These are phyloP conservation scores for Myiozetetes cayanensis DNA, from an alignment of 2,113 vertebrate species.

Conservation along the genomic window DNA sequence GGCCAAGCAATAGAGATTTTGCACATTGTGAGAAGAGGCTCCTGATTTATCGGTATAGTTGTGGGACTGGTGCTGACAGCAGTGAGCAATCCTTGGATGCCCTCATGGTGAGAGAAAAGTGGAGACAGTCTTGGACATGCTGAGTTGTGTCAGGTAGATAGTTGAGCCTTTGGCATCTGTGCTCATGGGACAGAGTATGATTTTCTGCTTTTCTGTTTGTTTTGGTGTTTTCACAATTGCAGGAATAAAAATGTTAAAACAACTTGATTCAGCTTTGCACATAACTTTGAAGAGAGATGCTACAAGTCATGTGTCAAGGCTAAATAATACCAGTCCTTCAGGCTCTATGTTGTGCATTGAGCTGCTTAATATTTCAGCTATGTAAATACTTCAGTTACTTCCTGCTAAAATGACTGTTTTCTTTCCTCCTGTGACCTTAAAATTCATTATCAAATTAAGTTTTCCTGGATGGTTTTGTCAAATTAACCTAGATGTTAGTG, in stretches of 20 bases:
- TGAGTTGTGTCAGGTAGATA: background rate
- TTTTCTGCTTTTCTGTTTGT: background rate
- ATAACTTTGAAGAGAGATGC: background rate
- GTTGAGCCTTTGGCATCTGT: background rate
- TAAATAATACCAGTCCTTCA: background rate
- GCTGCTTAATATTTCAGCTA: background rate
- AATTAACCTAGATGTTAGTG: background rate
- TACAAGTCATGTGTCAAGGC: background rate
- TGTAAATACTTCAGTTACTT: background rate
- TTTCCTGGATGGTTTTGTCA: background rate
- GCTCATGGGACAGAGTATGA: background rate
- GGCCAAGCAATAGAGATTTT: background rate
- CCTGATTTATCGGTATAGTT: background rate
- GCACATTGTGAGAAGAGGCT: background rate
- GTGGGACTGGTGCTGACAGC: background rate
- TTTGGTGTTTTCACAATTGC: background rate
- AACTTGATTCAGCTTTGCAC: background rate
- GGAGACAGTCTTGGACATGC: background rate
- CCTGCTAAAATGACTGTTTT: background rate
- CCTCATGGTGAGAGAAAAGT: background rate
- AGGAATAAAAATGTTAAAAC: background rate
- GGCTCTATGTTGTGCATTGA: background rate
- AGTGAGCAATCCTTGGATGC: background rate
- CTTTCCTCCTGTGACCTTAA: background rate
- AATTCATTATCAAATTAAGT: background rate